Conservation (phyloP, 2,888 invertebrate species). For the Periphyllus acericola region DNA sequence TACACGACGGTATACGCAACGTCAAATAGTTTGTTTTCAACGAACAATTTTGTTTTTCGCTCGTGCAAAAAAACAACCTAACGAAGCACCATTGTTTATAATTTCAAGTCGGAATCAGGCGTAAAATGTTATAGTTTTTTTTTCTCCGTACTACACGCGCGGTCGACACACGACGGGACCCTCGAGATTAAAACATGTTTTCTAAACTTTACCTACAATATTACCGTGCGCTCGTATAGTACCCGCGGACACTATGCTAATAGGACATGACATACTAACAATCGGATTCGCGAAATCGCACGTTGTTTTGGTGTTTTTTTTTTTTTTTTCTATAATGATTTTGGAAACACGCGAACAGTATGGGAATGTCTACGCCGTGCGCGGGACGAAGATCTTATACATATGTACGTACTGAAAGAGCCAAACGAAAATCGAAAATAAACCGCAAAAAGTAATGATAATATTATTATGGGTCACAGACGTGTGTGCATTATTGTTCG, state of each 20-base stretch:
- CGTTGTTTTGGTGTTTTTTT: not conserved
- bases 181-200: too few species aligned
- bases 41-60: not conserved
- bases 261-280: too few species aligned
- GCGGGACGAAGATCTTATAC: not conserved
- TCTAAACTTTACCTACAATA: too few species aligned
- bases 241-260: too few species aligned
- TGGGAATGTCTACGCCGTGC: not conserved
- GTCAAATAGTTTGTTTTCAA: not conserved
- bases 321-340: not conserved
- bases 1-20: not conserved
- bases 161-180: not conserved
- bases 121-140: not conserved
- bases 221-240: not conserved
- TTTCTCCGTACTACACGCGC: not conserved
- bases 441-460: not conserved
- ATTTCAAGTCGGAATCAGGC: not conserved
- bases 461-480: not conserved
- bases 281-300: not conserved
- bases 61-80: not conserved
- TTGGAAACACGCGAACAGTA: not conserved
- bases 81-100: not conserved
- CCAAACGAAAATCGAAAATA: not conserved
- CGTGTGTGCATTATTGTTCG: too few species aligned
- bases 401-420: not conserved